Base-by-base conservation (phyloP, 2,113 vertebrate genomes). In the Anhinga rufa region DNA sequence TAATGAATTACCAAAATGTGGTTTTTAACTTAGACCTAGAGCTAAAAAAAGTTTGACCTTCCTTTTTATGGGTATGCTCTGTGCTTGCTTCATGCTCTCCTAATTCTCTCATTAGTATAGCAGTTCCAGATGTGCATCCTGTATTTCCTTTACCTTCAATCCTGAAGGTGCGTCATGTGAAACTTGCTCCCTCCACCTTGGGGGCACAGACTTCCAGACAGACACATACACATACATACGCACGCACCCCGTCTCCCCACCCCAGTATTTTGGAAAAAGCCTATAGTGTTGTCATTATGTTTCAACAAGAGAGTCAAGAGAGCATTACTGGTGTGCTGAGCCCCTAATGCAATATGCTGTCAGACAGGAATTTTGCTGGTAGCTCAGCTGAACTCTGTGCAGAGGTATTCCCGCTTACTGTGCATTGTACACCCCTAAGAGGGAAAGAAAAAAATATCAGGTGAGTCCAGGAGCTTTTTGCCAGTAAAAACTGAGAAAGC, bases 91-190 rank as follows among this genome's bases (percentile, higher is more conserved):
- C 7, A 4, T 49, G 65, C 40, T 86, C 25, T 84, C 65, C 71
- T 78, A 94, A 93, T 81, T 79, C 70, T 86, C 36, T 58, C 57
- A 57, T 86, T 82, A 65, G 22, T 83, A 82, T 26, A 70, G 80
- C 65, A 65, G 83, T 78, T 91, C 85, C 93, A 96, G 95, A 93
- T 83, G 90, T 82, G 57, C 72, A 54, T 88, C 64, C 88, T 74
- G 42, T 40, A 72, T 86, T 89, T 84, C 61, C 49, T 79, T 85
- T 69, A 60, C 66, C 71, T 85, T 82, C 72, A 61, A 4, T 55
- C 40, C 61, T 69, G 36, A 76, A 78, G 49, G 54, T 86, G 29
- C 3, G 4, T 42, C 51, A 40, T 17, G 17, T 75, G 65, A 95
- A 88, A 90, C 32, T 79, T 79, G 25, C 24, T 93, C 62, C 42